A percentile compares a stretch with the other conserved stretches of the same genome.
phyloP scores from a whole-genome alignment of 2,797 vertebrate species.

The Erpetoichthys calabaricus region DNA sequence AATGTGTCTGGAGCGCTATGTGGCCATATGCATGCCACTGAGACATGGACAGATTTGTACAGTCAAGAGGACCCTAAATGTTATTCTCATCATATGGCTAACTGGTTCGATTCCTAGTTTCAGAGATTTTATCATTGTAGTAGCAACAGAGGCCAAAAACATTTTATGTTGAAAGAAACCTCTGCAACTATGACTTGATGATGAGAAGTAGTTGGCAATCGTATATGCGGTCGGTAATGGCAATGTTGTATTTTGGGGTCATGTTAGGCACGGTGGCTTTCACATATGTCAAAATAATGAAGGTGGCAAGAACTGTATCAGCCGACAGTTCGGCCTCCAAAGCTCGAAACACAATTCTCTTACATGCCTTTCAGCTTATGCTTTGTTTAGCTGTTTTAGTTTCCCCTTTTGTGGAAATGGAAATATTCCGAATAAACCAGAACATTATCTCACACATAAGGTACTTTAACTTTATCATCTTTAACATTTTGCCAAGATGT shows the following conservation, averaged over 20 bases:
- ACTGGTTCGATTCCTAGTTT: conserved; percentile 21
- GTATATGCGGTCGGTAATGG: conserved; percentile 15
- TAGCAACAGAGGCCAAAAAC: background rate
- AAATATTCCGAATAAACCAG: conserved; percentile 10
- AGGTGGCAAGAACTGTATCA: conserved; percentile 25
- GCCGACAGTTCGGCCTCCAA: conserved; percentile 22
- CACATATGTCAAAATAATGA: conserved; percentile 26
- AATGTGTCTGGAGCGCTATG: conserved; percentile 41
- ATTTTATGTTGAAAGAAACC: background rate
- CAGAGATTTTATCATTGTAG: conserved; percentile 11
- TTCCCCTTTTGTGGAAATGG: conserved; percentile 25
- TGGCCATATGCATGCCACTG: conserved; percentile 39
- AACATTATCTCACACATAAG: conserved; percentile 24
- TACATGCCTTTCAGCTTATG: conserved; percentile 30
- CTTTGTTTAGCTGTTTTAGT: conserved; percentile 28
- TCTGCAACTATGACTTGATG: conserved; percentile 18
- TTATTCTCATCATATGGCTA: conserved; percentile 23
- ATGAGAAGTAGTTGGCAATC: conserved; percentile 16
- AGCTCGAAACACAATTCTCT: conserved; percentile 27
- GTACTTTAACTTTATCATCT: conserved; percentile 43
- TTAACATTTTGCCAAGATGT: conserved; percentile 43
- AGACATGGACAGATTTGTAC: conserved; percentile 29
- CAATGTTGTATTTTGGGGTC: conserved; percentile 24
- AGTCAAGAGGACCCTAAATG: conserved; percentile 1
- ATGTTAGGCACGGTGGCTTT: conserved; percentile 22